Evolutionary conservation across 2,888 invertebrate genomes (phyloP).

Genomic region (Arrhopalites spinosus): DNA sequence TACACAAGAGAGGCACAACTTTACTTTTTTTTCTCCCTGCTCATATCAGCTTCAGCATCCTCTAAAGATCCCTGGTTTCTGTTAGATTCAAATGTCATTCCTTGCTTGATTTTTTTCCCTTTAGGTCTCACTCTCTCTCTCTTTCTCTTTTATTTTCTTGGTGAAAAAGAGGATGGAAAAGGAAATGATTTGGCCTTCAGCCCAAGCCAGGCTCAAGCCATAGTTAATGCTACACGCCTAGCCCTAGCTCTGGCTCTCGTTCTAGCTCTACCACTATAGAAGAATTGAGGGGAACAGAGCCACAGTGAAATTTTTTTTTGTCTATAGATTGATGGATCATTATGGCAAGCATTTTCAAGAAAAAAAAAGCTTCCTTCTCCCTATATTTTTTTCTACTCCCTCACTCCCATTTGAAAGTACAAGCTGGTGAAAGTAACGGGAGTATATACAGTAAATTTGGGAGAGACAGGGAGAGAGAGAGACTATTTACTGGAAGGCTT

Average conservation of each 20-base stretch:
- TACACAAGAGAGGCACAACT: constrained; percentile 18
- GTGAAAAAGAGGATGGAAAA: not conserved
- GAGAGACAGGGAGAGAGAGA: not conserved
- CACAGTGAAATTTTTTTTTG: not conserved
- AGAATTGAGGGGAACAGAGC: not conserved
- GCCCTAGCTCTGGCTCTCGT: too few relatives aligned
- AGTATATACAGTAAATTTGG: not conserved
- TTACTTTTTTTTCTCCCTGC: constrained; percentile 16
- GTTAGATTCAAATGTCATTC: constrained; percentile 42
- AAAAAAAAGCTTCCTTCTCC: constrained; percentile 4
- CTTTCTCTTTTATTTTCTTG: constrained; percentile 7
- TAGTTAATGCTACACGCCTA: not conserved
- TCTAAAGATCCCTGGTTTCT: not conserved
- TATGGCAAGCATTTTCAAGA: not conserved
- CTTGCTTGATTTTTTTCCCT: constrained; percentile 26
- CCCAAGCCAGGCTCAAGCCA: not conserved
- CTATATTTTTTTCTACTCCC: not conserved
- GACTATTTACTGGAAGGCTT: not conserved
- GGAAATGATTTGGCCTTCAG: constrained; percentile 39
- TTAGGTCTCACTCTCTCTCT: not conserved
- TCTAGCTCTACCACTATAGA: not conserved
- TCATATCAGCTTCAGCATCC: not conserved
- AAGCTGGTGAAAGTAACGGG: not conserved
- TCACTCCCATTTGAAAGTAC: not conserved
- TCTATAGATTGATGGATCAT: constrained; percentile 33